Evolutionary conservation across 2,888 invertebrate genomes (phyloP), one percentile per base, ranked within the genome.

Genomic region (Protophormia terraenovae): DNA sequence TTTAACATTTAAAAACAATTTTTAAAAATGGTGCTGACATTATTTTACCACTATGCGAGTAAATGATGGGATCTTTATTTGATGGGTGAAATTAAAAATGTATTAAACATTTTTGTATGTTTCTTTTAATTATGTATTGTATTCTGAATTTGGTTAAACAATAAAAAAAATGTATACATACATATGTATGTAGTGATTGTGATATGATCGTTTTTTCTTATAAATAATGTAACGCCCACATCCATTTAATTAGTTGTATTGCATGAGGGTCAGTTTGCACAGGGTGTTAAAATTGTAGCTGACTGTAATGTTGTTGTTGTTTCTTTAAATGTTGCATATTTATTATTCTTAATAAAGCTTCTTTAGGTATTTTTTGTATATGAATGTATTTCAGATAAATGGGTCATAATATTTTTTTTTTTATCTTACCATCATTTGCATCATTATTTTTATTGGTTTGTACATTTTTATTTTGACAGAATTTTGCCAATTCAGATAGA

Each of bases 401-500:
- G 78, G 62, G 53, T 64, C 71, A 53, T 53, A 53, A 53, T 8
- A 27, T 38, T 45, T 38, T 19, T 66, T 29, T 14, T 24, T 41
- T 67, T 32, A 53, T 83, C 91, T 90, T 91, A 91, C 91, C 91
- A 89, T 91, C 89, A 47, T 87, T 87, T 83, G 88, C 87, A 77
- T 88, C 86, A 78, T 88, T 87, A 87, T 88, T 88, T 80, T 87
- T 87, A 6, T 62, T 73, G 22, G 67, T 45, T 73, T 85, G 83
- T 55, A 67, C 64, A 84, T 84, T 87, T 88, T 88, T 90, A 67
- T 89, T 84, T 78, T 90, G 91, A 85, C 91, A 91, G 87, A 91
- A 89, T 83, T 89, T 90, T 87, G 88, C 88, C 83, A 91, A 89
- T 88, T 92, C 92, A 84, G 90, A 90, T 79, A 92, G 89, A 76